Conservation (phyloP, 2,113 vertebrate species). For the Phocoena sinus region DNA sequence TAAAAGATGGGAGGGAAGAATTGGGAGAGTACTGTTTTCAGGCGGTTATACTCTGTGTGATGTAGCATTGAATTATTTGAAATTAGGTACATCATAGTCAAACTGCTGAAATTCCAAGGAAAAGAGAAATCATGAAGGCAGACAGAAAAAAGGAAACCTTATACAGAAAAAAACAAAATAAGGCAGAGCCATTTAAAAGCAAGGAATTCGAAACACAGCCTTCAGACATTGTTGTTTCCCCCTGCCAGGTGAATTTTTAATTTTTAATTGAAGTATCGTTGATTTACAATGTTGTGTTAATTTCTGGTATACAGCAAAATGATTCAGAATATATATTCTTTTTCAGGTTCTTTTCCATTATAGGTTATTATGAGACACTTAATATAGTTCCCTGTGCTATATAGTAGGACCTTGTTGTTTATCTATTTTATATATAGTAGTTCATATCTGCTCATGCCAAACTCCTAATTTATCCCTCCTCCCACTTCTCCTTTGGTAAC, state of each 20-base stretch:
- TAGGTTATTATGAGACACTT: background rate
- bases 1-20: background rate
- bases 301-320: background rate
- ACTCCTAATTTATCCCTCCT: background rate
- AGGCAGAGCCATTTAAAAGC: background rate
- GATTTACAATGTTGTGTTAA: background rate
- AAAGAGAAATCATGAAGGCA: background rate
- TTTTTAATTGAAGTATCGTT: background rate
- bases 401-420: background rate
- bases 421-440: background rate
- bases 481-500: background rate
- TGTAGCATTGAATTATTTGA: background rate
- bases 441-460: background rate
- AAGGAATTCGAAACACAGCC: background rate
- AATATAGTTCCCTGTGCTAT: background rate
- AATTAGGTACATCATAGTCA: background rate
- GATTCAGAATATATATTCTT: no score
- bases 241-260: background rate
- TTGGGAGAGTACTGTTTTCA: background rate
- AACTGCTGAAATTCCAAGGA: background rate
- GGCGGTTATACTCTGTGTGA: background rate
- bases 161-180: background rate
- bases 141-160: background rate
- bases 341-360: background rate
- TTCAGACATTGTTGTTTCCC: background rate